Evolutionary conservation across 2,113 vertebrate genomes (phyloP).

Genomic region (Oryzias woworae): DNA sequence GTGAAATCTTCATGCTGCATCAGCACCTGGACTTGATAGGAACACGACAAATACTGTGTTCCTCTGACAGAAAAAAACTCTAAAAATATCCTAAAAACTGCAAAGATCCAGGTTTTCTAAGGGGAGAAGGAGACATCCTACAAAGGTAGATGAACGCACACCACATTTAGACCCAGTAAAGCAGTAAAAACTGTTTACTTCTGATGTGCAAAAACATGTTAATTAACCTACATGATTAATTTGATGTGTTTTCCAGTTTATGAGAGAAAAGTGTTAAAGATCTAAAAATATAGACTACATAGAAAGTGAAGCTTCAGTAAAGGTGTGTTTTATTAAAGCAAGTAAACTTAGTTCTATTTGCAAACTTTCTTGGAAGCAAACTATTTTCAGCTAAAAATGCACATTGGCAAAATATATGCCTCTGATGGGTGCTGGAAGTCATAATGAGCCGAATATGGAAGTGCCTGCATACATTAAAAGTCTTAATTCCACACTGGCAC

Average conservation of each 20-base stretch:
- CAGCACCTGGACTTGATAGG: conserved; percentile 37
- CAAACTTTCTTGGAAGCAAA: no score
- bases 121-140: background rate
- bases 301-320: no score
- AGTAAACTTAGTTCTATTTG: no score
- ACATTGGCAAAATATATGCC: background rate
- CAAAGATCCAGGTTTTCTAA: conserved; percentile 38
- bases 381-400: conserved; percentile 8
- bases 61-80: conserved; percentile 26
- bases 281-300: no score
- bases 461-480: conserved; percentile 5
- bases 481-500: conserved; percentile 4
- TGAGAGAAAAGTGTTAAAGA: no score
- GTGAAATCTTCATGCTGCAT: conserved; percentile 34
- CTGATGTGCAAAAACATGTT: conserved; percentile 7
- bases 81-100: conserved; percentile 32
- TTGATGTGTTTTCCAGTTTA: no score
- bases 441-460: background rate
- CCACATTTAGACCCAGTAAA: conserved; percentile 35
- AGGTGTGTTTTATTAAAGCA: no score
- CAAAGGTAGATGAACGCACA: conserved; percentile 15
- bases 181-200: conserved; percentile 9
- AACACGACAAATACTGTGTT: conserved; percentile 46
- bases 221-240: no score
- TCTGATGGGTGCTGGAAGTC: conserved; percentile 8